phyloP scores from a whole-genome alignment of 2,888 invertebrate genomes.

The Brassicogethes aeneus region DNA sequence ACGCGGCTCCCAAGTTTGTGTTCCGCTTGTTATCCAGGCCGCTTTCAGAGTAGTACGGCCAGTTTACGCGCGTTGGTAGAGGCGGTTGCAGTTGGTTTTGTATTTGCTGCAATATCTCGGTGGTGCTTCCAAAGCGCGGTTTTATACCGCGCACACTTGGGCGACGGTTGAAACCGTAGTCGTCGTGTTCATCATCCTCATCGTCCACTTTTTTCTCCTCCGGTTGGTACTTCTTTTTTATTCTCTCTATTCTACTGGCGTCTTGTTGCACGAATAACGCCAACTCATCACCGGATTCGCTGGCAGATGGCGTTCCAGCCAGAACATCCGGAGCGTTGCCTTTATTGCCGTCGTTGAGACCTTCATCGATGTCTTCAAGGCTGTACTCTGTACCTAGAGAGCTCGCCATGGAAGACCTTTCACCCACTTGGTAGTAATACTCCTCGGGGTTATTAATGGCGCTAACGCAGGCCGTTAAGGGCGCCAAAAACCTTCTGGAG shows the following conservation, averaged over 20 bases:
- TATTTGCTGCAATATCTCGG: slow-evolving; percentile 74
- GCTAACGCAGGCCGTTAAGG: slow-evolving; percentile 65
- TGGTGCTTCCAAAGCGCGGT: slow-evolving; percentile 72
- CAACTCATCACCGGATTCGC: slow-evolving; percentile 58
- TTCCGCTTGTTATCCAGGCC: slow-evolving; percentile 36
- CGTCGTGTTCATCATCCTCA: slow-evolving; percentile 74
- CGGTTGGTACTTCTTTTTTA: slow-evolving; percentile 55
- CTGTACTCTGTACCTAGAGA: slow-evolving; percentile 61
- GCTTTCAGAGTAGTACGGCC: slow-evolving; percentile 60
- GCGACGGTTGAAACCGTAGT: slow-evolving; percentile 82
- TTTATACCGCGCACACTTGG: slow-evolving; percentile 85
- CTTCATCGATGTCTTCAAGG: slow-evolving; percentile 54
- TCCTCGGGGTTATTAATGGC: slow-evolving; percentile 48
- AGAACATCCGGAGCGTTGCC: slow-evolving; percentile 68
- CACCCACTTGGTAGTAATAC: slow-evolving; percentile 42
- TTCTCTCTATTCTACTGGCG: slow-evolving; percentile 70
- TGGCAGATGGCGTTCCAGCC: slow-evolving; percentile 57
- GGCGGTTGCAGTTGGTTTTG: slow-evolving; percentile 58
- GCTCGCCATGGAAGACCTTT: slow-evolving; percentile 39
- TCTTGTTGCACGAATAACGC: slow-evolving; percentile 80
- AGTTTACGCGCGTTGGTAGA: slow-evolving; percentile 42
- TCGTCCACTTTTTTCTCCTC: slow-evolving; percentile 30
- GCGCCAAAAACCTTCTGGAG: slow-evolving; percentile 67
- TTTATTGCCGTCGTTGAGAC: slow-evolving; percentile 45
- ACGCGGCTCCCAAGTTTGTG: slow-evolving; percentile 26